These are phyloP conservation scores for Drosophila picticornis DNA, from an alignment of 2,888 invertebrate genomes.

Conservation along the genomic window DNA sequence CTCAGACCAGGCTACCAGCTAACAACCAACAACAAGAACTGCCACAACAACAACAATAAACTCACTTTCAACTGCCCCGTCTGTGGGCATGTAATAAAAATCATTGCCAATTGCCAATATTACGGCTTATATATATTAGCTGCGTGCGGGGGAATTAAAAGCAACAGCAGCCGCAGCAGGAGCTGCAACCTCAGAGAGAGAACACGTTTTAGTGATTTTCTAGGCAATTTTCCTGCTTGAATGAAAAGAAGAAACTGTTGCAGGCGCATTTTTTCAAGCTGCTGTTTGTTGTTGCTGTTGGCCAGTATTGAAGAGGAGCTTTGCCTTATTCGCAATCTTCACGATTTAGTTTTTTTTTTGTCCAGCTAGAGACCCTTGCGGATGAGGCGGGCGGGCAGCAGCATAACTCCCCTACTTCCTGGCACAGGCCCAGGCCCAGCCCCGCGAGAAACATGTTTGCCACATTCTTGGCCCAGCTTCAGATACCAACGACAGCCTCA, in stretches of 20 bases:
- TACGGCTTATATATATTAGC: conserved; percentile 78
- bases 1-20: conserved; percentile 45
- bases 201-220: conserved; percentile 83
- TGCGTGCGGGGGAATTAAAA: conserved; percentile 72
- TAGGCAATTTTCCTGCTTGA: conserved; percentile 77
- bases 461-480: conserved; percentile 74
- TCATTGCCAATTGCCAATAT: conserved; percentile 82
- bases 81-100: conserved; percentile 73
- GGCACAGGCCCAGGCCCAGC: conserved; percentile 50
- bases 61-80: conserved; percentile 69
- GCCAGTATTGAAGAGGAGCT: conserved; percentile 66
- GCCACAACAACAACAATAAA: conserved; percentile 36
- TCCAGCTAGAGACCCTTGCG: conserved; percentile 25
- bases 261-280: background rate
- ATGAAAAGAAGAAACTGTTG: conserved; percentile 46
- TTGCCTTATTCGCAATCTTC: conserved; percentile 65
- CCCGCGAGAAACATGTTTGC: conserved; percentile 77
- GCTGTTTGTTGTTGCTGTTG: conserved; percentile 22
- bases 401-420: conserved; percentile 78
- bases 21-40: conserved; percentile 36
- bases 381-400: conserved; percentile 54
- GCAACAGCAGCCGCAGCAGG: conserved; percentile 32
- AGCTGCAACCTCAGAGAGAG: conserved; percentile 31
- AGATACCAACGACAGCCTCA: conserved; percentile 26
- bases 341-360: conserved; percentile 54